phyloP scores from a whole-genome alignment of 2,888 invertebrate genomes.

The Pammene fasciana region DNA sequence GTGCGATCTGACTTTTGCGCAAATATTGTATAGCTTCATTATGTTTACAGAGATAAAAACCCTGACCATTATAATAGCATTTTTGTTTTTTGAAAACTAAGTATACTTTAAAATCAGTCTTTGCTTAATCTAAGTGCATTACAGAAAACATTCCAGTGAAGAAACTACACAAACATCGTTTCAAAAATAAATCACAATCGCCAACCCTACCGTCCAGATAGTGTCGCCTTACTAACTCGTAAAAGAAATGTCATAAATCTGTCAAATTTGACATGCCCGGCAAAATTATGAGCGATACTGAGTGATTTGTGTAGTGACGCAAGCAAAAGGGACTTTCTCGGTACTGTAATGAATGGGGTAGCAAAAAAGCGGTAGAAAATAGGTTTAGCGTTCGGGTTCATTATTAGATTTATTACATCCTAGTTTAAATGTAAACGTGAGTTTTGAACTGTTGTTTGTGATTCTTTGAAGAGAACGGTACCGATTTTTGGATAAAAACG shows the following conservation, averaged over 20 bases:
- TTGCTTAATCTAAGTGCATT: too few relatives aligned
- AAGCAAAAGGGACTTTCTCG: slow-evolving; percentile 29
- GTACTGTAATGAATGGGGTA: slow-evolving; percentile 22
- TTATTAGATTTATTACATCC: slow-evolving; percentile 3
- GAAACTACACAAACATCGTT: neutral
- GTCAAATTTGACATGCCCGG: slow-evolving; percentile 66
- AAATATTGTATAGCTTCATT: too few relatives aligned
- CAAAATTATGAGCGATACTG: slow-evolving; percentile 71
- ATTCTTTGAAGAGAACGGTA: too few relatives aligned
- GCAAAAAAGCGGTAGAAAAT: neutral
- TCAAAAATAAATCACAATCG: slow-evolving; percentile 22
- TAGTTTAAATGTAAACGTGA: neutral
- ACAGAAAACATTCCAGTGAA: too few relatives aligned
- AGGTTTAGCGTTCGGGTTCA: slow-evolving; percentile 1
- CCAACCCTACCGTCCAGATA: slow-evolving; percentile 36
- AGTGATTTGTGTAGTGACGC: slow-evolving; percentile 66
- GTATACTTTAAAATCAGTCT: too few relatives aligned
- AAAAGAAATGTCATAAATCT: slow-evolving; percentile 77
- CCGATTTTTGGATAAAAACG: too few relatives aligned
- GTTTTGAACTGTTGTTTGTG: neutral
- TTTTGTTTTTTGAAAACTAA: too few relatives aligned
- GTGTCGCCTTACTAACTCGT: slow-evolving; percentile 52
- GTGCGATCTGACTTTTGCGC: too few relatives aligned
- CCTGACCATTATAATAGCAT: too few relatives aligned
- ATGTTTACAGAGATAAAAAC: too few relatives aligned